Conservation (phyloP, 1,140 invertebrate species). For the Triops longicaudatus region DNA sequence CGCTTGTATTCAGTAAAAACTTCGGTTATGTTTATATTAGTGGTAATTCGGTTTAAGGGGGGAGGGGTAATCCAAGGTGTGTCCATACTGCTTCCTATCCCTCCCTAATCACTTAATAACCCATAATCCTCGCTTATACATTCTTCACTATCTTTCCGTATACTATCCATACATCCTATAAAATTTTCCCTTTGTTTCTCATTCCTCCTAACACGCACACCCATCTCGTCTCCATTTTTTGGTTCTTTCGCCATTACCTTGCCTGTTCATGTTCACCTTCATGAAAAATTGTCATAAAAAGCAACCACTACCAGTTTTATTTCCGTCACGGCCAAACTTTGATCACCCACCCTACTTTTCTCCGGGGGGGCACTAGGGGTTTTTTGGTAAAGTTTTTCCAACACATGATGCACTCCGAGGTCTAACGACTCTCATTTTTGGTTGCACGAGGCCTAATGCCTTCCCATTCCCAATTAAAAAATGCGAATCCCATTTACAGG, state of each 20-base stretch:
- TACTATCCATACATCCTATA: background rate
- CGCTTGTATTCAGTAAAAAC: too few species aligned
- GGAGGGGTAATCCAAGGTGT: background rate
- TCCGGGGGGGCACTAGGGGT: background rate
- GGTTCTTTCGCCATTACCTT: background rate
- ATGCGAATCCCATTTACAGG: constrained; percentile 7
- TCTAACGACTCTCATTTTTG: background rate
- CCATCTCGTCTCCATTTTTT: background rate
- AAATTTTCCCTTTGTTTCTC: background rate
- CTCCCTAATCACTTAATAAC: constrained; percentile 8
- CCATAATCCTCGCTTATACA: background rate
- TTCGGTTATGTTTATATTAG: too few species aligned
- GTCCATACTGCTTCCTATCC: background rate
- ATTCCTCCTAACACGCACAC: background rate
- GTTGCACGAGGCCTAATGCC: background rate
- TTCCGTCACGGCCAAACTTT: background rate
- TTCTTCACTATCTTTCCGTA: background rate
- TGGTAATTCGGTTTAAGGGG: background rate
- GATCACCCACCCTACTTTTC: background rate
- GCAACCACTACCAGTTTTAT: constrained; percentile 15
- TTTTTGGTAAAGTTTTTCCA: background rate
- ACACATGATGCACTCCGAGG: background rate
- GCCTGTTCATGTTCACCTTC: constrained; percentile 1
- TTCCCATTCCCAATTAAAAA: background rate
- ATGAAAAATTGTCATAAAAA: background rate